Evolutionary conservation across 2,888 invertebrate genomes (phyloP), one percentile per base, ranked within the genome.

Genomic region (Mimumesa dahlbomi): DNA sequence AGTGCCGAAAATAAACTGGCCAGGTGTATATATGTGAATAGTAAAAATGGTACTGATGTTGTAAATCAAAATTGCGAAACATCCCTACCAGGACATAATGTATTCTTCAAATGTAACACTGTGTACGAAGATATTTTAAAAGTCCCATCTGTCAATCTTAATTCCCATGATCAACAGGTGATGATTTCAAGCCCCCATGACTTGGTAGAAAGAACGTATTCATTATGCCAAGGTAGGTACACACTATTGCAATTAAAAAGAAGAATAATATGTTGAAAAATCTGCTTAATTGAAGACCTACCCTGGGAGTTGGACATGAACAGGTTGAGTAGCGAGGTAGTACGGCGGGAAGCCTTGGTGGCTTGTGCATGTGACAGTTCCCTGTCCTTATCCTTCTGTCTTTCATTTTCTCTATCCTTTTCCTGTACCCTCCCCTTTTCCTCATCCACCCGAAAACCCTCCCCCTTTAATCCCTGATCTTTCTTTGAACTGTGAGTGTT

Each of bases 291-390:
- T 43, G 52, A 62, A 56, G 63, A 88, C 91, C 92, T 96, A 93
- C 96, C 96, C 94, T 96, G 96, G 92, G 96, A 96, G 92, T 96
- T 96, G 91, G 96, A 96, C 92, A 96, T 96, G 93, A 97, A 97
- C 92, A 97, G 94, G 93, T 97, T 97, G 91, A 97, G 93, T 90
- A 97, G 94, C 91, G 97, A 97, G 90, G 96, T 96, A 90, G 97
- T 96, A 92, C 97, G 95, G 91, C 96, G 95, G 90, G 96, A 96
- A 90, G 95, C 93, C 92, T 95, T 95, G 90, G 92, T 91, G 49
- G 84, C 81, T 79, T 89, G 82, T 82, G 75, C 78, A 61, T 76
- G 72, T 48, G 79, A 78, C 63, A 73, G 68, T 71, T 87, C 86
- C 82, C 77, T 84, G 67, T 85, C 84, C 82, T 85, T 86, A 70